A percentile compares a stretch with the other conserved stretches of the same genome.
Evolutionary conservation across 2,797 vertebrate species (phyloP).

Genomic region (Pipistrellus pygmaeus): DNA sequence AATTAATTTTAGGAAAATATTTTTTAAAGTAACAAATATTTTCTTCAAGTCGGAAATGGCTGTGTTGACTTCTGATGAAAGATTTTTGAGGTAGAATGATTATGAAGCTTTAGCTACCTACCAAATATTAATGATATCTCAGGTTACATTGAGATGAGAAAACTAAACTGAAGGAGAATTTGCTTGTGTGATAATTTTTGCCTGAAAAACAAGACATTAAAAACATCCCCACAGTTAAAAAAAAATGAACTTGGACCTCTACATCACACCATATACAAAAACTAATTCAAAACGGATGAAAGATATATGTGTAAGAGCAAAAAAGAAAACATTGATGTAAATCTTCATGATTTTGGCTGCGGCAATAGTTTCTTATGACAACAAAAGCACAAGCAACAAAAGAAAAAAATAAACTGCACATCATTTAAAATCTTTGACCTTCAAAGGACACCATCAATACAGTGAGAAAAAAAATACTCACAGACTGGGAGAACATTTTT

Average conservation of each 20-base stretch:
- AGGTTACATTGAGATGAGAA: not conserved
- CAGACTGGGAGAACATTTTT: not conserved
- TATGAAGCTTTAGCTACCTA: not conserved
- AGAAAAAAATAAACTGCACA: not conserved
- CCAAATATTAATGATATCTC: not conserved
- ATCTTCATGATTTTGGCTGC: not conserved
- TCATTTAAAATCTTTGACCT: not conserved
- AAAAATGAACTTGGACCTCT: not conserved
- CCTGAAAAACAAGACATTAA: not conserved
- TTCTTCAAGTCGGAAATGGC: not conserved
- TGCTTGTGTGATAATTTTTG: not conserved
- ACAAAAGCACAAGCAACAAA: not conserved
- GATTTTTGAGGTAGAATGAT: not conserved
- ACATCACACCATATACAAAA: not conserved
- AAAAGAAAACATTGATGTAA: conserved; percentile 4
- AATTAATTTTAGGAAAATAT: not conserved
- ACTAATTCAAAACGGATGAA: not conserved
- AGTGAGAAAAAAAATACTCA: not conserved
- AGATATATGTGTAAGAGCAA: not conserved
- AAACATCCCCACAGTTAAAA: not conserved
- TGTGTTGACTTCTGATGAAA: not conserved
- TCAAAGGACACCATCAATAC: not conserved
- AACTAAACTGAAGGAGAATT: not conserved
- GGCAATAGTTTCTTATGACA: not conserved
- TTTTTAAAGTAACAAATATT: not conserved